A percentile compares a stretch with the other conserved stretches of the same genome.
phyloP scores from a whole-genome alignment of 37 sponge, comb jelly and placozoan genomes.

The Diacarnus erythraeanus region DNA sequence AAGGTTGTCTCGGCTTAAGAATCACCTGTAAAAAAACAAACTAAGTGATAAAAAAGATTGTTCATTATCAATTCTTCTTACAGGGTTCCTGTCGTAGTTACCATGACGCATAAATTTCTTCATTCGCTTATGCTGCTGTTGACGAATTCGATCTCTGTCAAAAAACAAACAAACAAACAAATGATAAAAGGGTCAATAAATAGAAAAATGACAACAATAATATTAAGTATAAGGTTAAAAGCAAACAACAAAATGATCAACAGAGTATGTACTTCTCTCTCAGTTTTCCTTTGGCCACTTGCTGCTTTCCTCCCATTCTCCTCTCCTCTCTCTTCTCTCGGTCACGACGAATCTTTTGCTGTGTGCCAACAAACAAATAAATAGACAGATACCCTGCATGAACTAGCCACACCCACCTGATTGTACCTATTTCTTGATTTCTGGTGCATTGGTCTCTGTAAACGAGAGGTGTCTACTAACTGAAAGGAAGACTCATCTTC shows the following conservation, averaged over 20 bases:
- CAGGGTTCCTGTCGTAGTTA: slow-evolving; percentile 29
- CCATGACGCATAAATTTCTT: slow-evolving; percentile 33
- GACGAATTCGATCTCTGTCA: slow-evolving; percentile 48
- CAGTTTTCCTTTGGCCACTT: slow-evolving; percentile 30
- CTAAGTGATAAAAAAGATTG: neutral
- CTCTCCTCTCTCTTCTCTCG: slow-evolving; percentile 78
- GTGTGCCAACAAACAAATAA: neutral
- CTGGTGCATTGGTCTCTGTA: slow-evolving; percentile 64
- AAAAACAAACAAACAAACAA: too few relatives aligned
- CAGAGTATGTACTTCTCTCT: slow-evolving; percentile 36
- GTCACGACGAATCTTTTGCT: slow-evolving; percentile 71
- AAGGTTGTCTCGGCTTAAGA: slow-evolving; percentile 73
- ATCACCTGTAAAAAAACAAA: slow-evolving; percentile 13
- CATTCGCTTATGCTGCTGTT: slow-evolving; percentile 46
- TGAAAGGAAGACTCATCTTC: slow-evolving; percentile 87
- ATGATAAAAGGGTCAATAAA: too few relatives aligned
- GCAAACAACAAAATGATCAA: too few relatives aligned
- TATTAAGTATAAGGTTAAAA: neutral
- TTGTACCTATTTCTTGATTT: slow-evolving; percentile 40
- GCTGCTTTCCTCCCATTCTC: slow-evolving; percentile 67
- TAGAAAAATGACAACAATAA: too few relatives aligned
- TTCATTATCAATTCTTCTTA: neutral
- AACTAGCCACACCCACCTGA: slow-evolving; percentile 22
- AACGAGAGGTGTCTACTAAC: slow-evolving; percentile 83
- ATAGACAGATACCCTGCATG: neutral